Evolutionary conservation across 1,140 invertebrate species (phyloP).

Genomic region (Drosophila nigrodunni): DNA sequence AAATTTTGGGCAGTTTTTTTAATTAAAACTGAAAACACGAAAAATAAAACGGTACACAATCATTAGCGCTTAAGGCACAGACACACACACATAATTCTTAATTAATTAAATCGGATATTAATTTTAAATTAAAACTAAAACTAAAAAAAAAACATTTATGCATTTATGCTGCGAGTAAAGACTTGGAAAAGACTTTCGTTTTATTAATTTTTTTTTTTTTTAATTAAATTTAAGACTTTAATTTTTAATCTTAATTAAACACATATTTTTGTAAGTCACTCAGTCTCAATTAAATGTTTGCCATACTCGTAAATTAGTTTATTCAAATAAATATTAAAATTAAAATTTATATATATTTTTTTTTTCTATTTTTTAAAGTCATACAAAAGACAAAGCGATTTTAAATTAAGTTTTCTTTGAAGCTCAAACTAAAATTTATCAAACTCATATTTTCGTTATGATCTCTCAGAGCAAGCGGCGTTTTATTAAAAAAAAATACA

Average conservation of each 20-base stretch:
- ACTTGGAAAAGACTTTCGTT: constrained; percentile 41
- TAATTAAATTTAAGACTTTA: constrained; percentile 24
- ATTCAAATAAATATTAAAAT: constrained; percentile 8
- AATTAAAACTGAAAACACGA: constrained; percentile 1
- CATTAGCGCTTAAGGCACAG: constrained; percentile 45
- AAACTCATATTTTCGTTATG: constrained; percentile 21
- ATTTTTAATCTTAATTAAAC: constrained; percentile 26
- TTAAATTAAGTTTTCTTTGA: too few species aligned
- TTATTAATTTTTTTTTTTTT: constrained; percentile 16
- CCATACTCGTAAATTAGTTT: constrained; percentile 32
- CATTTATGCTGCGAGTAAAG: constrained; percentile 48
- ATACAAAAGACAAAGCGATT: not conserved
- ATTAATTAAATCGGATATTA: constrained; percentile 19
- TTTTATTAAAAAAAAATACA: not conserved
- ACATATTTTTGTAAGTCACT: constrained; percentile 14
- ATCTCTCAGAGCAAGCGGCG: constrained; percentile 30
- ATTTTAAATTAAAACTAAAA: constrained; percentile 8
- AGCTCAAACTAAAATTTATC: not conserved
- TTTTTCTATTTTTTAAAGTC: constrained; percentile 5
- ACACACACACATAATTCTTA: constrained; percentile 22
- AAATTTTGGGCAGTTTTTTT: not conserved
- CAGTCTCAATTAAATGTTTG: constrained; percentile 46
- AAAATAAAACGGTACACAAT: constrained; percentile 35
- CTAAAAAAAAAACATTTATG: not conserved
- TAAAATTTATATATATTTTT: constrained; percentile 1